Conservation (phyloP, 2,888 invertebrate species). For the Mimas tiliae region DNA sequence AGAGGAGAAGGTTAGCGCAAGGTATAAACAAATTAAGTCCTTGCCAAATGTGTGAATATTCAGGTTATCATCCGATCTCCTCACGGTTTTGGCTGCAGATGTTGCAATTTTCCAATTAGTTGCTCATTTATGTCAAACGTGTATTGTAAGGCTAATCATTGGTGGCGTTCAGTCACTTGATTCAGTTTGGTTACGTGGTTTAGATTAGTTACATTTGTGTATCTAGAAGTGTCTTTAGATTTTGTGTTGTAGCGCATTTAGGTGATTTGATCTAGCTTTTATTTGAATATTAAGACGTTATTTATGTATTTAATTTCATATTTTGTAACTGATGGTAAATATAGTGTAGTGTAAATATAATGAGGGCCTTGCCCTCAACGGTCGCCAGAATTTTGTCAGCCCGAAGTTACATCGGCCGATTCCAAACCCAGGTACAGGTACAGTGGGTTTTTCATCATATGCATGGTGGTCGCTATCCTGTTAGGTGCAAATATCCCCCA, state of each 20-base stretch:
- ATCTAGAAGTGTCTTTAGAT: slow-evolving; percentile 8
- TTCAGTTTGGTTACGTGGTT: slow-evolving; percentile 55
- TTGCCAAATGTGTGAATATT: slow-evolving; percentile 52
- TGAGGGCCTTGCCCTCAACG: no score
- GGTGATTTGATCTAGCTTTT: background rate
- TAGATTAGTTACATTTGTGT: slow-evolving; percentile 13
- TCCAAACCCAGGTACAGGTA: no score
- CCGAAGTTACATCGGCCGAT: no score
- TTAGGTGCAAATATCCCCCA: no score
- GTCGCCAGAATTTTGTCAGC: no score
- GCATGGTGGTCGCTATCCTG: no score
- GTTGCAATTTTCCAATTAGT: slow-evolving; percentile 82
- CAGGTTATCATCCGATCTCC: slow-evolving; percentile 57
- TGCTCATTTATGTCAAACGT: slow-evolving; percentile 80
- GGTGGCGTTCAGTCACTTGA: slow-evolving; percentile 69
- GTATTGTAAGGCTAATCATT: slow-evolving; percentile 75
- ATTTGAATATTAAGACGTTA: no score
- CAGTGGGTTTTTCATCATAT: no score
- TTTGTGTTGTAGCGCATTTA: background rate
- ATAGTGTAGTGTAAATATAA: no score
- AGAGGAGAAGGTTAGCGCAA: slow-evolving; percentile 11
- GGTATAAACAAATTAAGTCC: slow-evolving; percentile 44
- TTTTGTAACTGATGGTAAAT: no score
- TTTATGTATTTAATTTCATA: no score
- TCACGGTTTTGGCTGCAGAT: slow-evolving; percentile 68